Evolutionary conservation across 2,888 invertebrate species (phyloP).

Genomic region (Empis livida): DNA sequence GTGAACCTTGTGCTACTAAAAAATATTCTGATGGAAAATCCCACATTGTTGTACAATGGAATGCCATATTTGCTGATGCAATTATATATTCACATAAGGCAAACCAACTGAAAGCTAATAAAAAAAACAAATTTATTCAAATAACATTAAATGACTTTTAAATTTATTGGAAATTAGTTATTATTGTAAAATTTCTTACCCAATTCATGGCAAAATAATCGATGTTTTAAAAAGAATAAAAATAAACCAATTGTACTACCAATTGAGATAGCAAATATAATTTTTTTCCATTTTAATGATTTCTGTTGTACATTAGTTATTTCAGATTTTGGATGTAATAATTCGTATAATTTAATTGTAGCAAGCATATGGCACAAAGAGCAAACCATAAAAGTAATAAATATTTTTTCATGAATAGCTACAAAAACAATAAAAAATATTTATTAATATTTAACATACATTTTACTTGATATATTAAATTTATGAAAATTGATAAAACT

Average conservation of each 20-base stretch:
- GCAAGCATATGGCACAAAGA: conserved; percentile 73
- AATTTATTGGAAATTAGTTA: neutral
- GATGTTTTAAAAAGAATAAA: conserved; percentile 78
- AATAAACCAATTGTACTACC: conserved; percentile 70
- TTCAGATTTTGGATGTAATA: conserved; percentile 23
- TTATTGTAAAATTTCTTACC: conserved; percentile 44
- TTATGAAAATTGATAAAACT: conserved; percentile 40
- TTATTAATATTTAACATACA: neutral
- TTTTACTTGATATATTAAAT: neutral
- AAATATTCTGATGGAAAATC: conserved; percentile 77
- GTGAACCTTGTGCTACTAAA: conserved; percentile 51
- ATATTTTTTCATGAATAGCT: conserved; percentile 85
- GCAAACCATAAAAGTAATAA: conserved; percentile 79
- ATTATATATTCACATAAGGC: conserved; percentile 87
- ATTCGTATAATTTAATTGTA: conserved; percentile 45
- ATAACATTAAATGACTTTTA: no score
- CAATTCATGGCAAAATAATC: conserved; percentile 76
- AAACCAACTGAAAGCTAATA: conserved; percentile 88
- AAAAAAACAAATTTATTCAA: no score
- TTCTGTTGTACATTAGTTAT: conserved; percentile 35
- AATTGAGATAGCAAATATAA: conserved; percentile 62
- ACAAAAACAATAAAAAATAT: conserved; percentile 27
- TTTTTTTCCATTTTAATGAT: conserved; percentile 54
- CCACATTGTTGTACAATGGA: conserved; percentile 74
- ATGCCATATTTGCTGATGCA: conserved; percentile 84